phyloP scores from a whole-genome alignment of 37 sponge, comb jelly and placozoan species.

The Halisarca cf. caerulea region DNA sequence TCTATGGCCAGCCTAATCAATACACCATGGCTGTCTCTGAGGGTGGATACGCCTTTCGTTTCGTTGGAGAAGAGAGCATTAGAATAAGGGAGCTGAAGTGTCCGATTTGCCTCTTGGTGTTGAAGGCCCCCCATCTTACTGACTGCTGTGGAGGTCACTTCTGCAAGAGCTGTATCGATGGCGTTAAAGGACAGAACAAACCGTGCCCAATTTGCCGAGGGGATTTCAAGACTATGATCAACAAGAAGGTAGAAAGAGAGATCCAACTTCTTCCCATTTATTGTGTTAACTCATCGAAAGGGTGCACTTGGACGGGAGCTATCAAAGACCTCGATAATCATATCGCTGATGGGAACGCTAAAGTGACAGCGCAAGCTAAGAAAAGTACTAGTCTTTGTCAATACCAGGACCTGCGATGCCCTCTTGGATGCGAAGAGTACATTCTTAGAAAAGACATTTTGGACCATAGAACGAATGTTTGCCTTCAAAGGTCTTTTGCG shows the following conservation, averaged over 20 bases:
- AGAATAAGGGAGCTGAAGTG: neutral
- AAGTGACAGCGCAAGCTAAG: too few relatives aligned
- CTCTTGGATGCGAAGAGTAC: too few relatives aligned
- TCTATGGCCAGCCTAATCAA: too few relatives aligned
- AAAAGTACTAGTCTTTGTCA: too few relatives aligned
- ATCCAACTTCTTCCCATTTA: neutral
- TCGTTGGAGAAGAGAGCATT: neutral
- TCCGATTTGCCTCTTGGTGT: constrained; percentile 4
- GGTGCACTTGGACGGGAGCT: neutral
- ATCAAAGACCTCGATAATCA: neutral
- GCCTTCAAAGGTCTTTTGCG: neutral
- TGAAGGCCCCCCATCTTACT: neutral
- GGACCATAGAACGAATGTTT: neutral
- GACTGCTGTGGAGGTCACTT: neutral
- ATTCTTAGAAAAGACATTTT: too few relatives aligned
- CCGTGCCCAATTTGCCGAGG: neutral
- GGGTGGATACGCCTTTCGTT: constrained; percentile 1
- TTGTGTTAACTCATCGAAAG: neutral
- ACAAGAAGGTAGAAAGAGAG: neutral
- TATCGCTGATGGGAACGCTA: neutral
- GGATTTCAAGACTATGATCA: neutral
- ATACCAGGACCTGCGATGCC: too few relatives aligned
- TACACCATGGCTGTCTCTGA: too few relatives aligned
- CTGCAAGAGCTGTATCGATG: neutral
- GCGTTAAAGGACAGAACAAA: neutral